Base-by-base conservation (phyloP, 2,888 invertebrate genomes). In the Plagodis pulveraria region DNA sequence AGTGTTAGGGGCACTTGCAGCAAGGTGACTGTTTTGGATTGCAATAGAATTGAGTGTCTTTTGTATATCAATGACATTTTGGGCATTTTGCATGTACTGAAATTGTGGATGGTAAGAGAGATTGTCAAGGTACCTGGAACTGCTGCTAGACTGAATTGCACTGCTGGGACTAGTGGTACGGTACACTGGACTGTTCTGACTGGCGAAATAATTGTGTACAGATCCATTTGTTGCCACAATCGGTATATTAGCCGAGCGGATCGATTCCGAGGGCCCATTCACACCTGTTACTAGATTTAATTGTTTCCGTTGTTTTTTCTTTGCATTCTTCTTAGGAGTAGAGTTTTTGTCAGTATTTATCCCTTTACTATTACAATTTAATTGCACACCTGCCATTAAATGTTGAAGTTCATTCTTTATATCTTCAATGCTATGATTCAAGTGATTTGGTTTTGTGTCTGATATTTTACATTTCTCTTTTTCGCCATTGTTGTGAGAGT, bases 81-180 rank as follows among this genome's bases (percentile, higher is more conserved):
- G 57, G 50, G 65, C 33, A 62, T 71, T 74, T 47, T 81, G 78
- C 56, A 81, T 71, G 43, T 81, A 72, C 64, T 85, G 84, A 75
- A 78, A 89, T 56, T 89, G 87, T 56, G 89, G 89, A 66, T 89
- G 88, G 64, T 89, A 75, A 22, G 79, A 73, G 11, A 89, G 66
- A 66, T 90, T 91, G 77, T 89, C 88, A 52, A 89, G 71, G 71
- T 90, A 89, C 44, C 84, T 84, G 6, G 87, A 76, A 72, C 78
- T 86, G n/a, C 80, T 72, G 61, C 70, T 74, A 35, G 81, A 79
- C 77, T 88, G 86, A 63, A 84, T 32, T 44, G 48, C 33, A 6
- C 44, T 35, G 11, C 63, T 7, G 87, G 8, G 86, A 46, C 81
- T 77, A 22, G 22, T 22, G 22, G 22, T 22, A 22, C 2, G 22